Base-by-base conservation (phyloP, 1,140 invertebrate genomes). In the Chionoecetes opilio region DNA sequence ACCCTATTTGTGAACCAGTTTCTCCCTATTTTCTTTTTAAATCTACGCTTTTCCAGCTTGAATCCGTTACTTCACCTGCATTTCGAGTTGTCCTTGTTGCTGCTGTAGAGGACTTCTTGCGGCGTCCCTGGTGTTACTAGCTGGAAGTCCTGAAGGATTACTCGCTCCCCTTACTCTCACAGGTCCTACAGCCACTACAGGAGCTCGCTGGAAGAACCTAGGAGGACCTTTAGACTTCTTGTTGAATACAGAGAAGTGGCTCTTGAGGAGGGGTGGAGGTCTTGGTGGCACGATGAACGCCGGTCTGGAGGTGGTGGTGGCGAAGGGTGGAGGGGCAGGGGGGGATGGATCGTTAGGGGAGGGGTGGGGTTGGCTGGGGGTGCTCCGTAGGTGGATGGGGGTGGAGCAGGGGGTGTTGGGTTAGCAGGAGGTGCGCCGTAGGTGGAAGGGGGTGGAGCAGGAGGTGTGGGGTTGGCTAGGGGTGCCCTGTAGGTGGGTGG, bases 1-100 rank as follows among this genome's bases (percentile, higher is more conserved):
- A n/a, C n/a, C n/a, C n/a, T n/a, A n/a, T n/a, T n/a, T n/a, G n/a
- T n/a, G n/a, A n/a, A n/a, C n/a, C n/a, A n/a, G n/a, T n/a, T n/a
- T n/a, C n/a, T n/a, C n/a, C n/a, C n/a, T n/a, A n/a, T n/a, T n/a
- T n/a, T n/a, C n/a, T n/a, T n/a, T n/a, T n/a, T n/a, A n/a, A n/a
- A n/a, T n/a, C n/a, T n/a, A n/a, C n/a, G n/a, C n/a, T n/a, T n/a
- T n/a, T n/a, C n/a, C n/a, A n/a, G n/a, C n/a, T n/a, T n/a, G n/a
- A n/a, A n/a, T n/a, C n/a, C n/a, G n/a, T n/a, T n/a, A n/a, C n/a
- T n/a, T n/a, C n/a, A 29, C 38, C 84, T 95, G 75, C 14, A 91
- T 88, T 41, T 95, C 41, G 0, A 95, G 35, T n/a, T 95, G 37
- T n/a, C 92, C 94, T 32, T 91, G 87, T 46, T 95, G 90, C 31